phyloP scores from a whole-genome alignment of 2,113 vertebrate genomes.

The human region DNA sequence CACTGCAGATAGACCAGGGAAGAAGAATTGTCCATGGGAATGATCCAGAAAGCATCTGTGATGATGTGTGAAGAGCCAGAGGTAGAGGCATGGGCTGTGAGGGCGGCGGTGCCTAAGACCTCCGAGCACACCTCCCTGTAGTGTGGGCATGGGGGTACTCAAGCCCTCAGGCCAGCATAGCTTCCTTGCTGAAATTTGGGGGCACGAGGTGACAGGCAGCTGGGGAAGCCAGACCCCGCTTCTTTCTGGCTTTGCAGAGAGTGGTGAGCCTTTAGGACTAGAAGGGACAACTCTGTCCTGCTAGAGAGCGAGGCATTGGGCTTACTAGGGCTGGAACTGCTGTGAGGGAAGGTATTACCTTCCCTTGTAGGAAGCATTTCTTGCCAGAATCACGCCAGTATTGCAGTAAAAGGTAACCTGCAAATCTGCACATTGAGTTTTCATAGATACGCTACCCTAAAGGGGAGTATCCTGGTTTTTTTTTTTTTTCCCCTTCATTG shows the following conservation, averaged over 20 bases:
- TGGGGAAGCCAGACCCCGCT: not conserved
- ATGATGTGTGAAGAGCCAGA: not conserved
- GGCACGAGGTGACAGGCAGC: not conserved
- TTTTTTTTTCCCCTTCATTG: not conserved
- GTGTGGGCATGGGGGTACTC: not conserved
- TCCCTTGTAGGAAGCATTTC: not conserved
- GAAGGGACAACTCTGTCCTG: not conserved
- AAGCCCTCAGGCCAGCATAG: not conserved
- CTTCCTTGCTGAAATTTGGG: not conserved
- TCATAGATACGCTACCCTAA: too few relatives aligned
- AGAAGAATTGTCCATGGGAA: not conserved
- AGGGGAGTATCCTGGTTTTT: not conserved
- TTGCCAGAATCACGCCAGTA: not conserved
- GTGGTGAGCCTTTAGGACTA: not conserved
- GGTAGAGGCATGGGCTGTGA: not conserved
- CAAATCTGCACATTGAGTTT: accelerated
- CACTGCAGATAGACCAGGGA: not conserved
- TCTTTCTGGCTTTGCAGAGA: not conserved
- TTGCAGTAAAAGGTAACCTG: not conserved
- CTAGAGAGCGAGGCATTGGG: not conserved
- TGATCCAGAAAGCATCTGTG: not conserved
- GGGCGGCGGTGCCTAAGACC: too few relatives aligned
- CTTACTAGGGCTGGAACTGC: not conserved
- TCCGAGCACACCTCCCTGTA: not conserved
- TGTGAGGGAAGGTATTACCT: not conserved